Conservation (phyloP, 2,113 vertebrate genomes). For the Xenus cinereus region DNA sequence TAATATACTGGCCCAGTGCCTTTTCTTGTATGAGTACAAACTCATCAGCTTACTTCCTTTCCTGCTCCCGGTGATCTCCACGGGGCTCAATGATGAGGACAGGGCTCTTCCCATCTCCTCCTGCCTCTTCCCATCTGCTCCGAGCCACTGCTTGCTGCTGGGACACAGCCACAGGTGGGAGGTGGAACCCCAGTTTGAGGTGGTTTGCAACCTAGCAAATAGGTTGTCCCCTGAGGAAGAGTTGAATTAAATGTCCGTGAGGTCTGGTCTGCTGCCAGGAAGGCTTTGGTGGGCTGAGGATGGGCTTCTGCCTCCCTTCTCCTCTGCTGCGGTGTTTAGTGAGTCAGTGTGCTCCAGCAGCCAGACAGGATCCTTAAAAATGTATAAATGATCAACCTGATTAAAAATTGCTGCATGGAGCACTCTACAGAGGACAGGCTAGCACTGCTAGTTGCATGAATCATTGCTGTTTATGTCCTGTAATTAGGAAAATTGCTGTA, state of each 20-base stretch:
- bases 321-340: neutral
- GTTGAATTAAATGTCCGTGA: neutral
- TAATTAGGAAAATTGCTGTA: constrained; percentile 12
- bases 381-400: neutral
- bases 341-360: neutral
- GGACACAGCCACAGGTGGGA: neutral
- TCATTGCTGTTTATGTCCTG: constrained; percentile 3
- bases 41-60: neutral
- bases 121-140: neutral
- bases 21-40: neutral
- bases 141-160: accelerated
- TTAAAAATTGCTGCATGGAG: neutral
- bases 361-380: neutral
- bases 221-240: neutral
- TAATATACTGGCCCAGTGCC: neutral
- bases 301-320: neutral
- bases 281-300: neutral
- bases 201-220: neutral
- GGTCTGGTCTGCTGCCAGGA: neutral
- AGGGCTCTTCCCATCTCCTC: neutral
- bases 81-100: accelerated
- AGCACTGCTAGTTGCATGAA: neutral
- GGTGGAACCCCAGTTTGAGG: neutral
- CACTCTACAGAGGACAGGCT: accelerated
- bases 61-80: neutral